Percentiles rank a stretch among this genome's conserved stretches.
Conservation (phyloP, 1,140 invertebrate species). For the Tribolium castaneum region DNA sequence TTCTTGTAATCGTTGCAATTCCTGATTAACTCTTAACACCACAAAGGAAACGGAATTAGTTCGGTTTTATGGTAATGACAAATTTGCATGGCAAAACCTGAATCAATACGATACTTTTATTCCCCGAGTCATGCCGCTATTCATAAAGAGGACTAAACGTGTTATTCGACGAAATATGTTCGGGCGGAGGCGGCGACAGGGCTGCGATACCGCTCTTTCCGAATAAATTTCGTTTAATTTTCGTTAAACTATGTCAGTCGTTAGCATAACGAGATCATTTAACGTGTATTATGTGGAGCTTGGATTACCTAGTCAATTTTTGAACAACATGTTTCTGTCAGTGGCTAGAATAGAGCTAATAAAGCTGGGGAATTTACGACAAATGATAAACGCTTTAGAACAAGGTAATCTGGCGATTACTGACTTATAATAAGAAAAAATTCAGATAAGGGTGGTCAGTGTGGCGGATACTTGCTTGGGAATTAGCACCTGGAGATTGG, state of each 20-base stretch:
- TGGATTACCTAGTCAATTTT: no score
- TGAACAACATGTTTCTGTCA: no score
- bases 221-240: neutral
- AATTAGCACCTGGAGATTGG: neutral
- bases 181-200: no score
- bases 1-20: neutral
- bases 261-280: neutral
- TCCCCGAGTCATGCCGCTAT: neutral
- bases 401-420: neutral
- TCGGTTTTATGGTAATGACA: neutral
- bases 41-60: neutral
- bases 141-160: neutral
- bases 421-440: neutral
- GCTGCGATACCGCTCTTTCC: no score
- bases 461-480: neutral
- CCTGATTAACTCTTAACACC: neutral
- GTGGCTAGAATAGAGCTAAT: no score
- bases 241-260: neutral
- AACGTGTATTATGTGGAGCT: neutral
- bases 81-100: neutral
- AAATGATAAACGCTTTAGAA: neutral
- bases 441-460: neutral
- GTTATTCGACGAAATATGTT: neutral
- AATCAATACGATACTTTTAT: neutral
- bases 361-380: neutral